Conservation (phyloP, 2,888 invertebrate genomes). For the Drosophila pseudotalamancana region DNA sequence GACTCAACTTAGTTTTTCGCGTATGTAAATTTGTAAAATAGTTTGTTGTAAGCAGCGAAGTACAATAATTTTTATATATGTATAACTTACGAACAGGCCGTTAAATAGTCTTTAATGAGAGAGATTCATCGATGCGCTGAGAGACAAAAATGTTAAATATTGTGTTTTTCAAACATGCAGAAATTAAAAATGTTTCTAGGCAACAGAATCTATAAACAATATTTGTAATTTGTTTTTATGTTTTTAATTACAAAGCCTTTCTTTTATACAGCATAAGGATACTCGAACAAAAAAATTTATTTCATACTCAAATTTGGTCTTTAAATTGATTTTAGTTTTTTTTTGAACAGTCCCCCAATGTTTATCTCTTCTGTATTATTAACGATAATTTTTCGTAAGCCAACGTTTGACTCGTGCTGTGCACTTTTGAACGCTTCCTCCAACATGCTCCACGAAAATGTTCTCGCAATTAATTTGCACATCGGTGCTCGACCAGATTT, state of each 20-base stretch:
- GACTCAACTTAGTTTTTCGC: slow-evolving; percentile 60
- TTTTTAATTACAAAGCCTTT: slow-evolving; percentile 11
- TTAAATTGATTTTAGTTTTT: slow-evolving; percentile 1
- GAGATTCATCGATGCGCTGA: slow-evolving; percentile 62
- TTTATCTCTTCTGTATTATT: slow-evolving; percentile 47
- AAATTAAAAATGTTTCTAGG: slow-evolving; percentile 53
- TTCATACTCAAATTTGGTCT: slow-evolving; percentile 5
- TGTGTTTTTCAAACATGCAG: slow-evolving; percentile 40
- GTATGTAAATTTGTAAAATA: slow-evolving; percentile 76
- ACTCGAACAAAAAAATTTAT: slow-evolving; percentile 11
- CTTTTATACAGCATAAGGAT: slow-evolving; percentile 25
- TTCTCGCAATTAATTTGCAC: slow-evolving; percentile 60
- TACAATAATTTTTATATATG: slow-evolving; percentile 75
- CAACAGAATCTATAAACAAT: slow-evolving; percentile 32
- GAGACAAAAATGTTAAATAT: slow-evolving; percentile 42
- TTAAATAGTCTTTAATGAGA: slow-evolving; percentile 62
- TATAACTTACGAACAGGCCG: slow-evolving; percentile 48
- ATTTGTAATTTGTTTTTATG: slow-evolving; percentile 13
- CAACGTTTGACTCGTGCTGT: slow-evolving; percentile 70
- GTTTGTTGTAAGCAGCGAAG: slow-evolving; percentile 79
- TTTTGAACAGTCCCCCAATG: slow-evolving; percentile 14
- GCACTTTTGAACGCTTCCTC: slow-evolving; percentile 71
- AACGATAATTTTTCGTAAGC: slow-evolving; percentile 72
- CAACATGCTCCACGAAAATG: slow-evolving; percentile 54
- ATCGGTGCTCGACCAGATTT: slow-evolving; percentile 65